Conservation (phyloP, 2,888 invertebrate species). For the Uropetala carovei region DNA sequence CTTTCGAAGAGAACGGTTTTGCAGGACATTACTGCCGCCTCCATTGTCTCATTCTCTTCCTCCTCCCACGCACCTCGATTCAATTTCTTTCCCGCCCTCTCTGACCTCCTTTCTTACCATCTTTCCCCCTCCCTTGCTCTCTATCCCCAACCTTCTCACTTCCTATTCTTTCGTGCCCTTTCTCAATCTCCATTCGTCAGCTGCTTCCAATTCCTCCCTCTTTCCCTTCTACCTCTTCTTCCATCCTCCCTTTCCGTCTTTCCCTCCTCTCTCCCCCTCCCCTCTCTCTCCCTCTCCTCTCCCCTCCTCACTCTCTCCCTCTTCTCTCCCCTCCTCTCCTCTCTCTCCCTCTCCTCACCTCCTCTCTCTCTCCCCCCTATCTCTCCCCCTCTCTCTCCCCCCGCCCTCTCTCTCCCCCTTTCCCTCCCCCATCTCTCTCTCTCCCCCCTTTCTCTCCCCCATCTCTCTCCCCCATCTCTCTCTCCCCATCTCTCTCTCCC, state of each 20-base stretch:
- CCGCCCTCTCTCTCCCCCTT: background rate
- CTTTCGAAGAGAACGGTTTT: background rate
- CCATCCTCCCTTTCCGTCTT: background rate
- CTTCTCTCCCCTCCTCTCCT: background rate
- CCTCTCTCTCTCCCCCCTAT: background rate
- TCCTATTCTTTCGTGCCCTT: no score
- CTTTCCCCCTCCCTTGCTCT: background rate
- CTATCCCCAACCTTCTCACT: background rate
- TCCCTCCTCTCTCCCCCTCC: background rate
- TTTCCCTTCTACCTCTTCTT: no score
- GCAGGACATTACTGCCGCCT: background rate
- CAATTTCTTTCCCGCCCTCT: background rate
- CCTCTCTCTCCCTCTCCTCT: background rate
- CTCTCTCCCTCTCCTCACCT: background rate
- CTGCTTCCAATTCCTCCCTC: no score
- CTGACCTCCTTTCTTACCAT: background rate
- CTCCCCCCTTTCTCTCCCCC: background rate
- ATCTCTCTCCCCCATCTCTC: background rate
- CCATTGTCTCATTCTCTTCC: slow-evolving; percentile 4
- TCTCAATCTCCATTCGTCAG: no score
- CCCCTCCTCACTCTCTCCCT: background rate
- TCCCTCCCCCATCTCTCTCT: background rate
- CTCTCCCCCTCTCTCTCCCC: background rate
- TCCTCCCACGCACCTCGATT: background rate
- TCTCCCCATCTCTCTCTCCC: background rate